These are phyloP conservation scores for Piscicola geometra DNA, from an alignment of 2,888 invertebrate species.

Conservation along the genomic window DNA sequence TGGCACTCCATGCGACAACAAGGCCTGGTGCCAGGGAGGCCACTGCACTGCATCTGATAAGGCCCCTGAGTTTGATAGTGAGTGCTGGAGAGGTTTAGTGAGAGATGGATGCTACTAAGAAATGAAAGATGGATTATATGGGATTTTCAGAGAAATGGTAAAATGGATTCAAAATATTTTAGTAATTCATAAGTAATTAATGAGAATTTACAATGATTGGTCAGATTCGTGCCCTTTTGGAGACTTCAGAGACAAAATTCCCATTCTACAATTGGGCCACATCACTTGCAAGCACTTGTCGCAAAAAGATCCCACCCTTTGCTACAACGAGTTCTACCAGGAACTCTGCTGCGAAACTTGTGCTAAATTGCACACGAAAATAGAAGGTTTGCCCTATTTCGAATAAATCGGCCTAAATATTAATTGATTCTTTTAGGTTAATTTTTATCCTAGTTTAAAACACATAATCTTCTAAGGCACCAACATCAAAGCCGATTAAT, in stretches of 20 bases:
- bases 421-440: too few species aligned
- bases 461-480: background rate
- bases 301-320: background rate
- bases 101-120: background rate
- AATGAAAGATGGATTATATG: background rate
- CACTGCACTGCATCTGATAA: slow-evolving; percentile 24
- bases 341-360: slow-evolving; percentile 30
- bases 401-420: too few species aligned
- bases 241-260: slow-evolving; percentile 26
- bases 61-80: slow-evolving; percentile 30
- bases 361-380: background rate
- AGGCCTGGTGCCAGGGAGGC: slow-evolving; percentile 40
- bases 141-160: background rate
- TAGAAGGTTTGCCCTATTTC: background rate
- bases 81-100: background rate
- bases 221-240: slow-evolving; percentile 25
- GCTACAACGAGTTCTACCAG: slow-evolving; percentile 28
- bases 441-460: too few species aligned
- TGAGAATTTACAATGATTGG: background rate
- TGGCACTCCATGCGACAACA: slow-evolving; percentile 46
- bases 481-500: background rate
- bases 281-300: slow-evolving; percentile 17
- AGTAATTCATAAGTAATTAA: too few species aligned
- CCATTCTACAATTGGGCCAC: background rate
- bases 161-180: too few species aligned